Evolutionary conservation across 2,113 vertebrate genomes (phyloP).

Genomic region (Vidua chalybeata): DNA sequence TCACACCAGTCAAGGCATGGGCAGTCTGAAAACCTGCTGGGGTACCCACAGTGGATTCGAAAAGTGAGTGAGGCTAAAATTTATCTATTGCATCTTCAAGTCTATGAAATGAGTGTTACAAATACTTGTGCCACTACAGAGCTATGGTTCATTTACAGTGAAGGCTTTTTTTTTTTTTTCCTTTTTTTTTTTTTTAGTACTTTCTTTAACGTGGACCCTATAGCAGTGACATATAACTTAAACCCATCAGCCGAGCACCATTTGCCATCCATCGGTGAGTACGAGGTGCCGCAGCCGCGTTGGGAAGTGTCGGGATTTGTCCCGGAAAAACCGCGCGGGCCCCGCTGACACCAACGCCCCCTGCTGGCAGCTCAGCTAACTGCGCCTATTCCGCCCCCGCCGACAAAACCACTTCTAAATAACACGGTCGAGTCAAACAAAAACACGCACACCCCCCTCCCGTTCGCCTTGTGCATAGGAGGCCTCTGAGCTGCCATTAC

Average conservation of each 20-base stretch:
- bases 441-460: not conserved
- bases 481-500: not conserved
- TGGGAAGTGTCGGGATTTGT: not conserved
- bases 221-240: constrained; percentile 79
- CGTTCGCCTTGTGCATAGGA: not conserved
- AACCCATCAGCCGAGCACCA: constrained; percentile 56
- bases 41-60: constrained; percentile 74
- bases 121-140: not conserved
- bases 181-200: constrained; percentile 69
- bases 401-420: accelerated
- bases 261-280: constrained; percentile 62
- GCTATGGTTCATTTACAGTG: not conserved
- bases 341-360: constrained; percentile 4
- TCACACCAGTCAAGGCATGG: constrained; percentile 83
- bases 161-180: not conserved
- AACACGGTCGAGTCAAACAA: accelerated
- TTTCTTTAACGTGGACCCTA: constrained; percentile 83
- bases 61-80: constrained; percentile 79
- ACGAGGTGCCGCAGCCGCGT: accelerated
- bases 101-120: accelerated
- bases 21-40: constrained; percentile 85
- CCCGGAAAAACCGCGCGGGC: not conserved
- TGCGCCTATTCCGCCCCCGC: accelerated
- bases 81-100: not conserved
- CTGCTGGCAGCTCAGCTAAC: constrained; percentile 11